Evolutionary conservation across 2,888 invertebrate species (phyloP).

Genomic region (Spialia ferax): DNA sequence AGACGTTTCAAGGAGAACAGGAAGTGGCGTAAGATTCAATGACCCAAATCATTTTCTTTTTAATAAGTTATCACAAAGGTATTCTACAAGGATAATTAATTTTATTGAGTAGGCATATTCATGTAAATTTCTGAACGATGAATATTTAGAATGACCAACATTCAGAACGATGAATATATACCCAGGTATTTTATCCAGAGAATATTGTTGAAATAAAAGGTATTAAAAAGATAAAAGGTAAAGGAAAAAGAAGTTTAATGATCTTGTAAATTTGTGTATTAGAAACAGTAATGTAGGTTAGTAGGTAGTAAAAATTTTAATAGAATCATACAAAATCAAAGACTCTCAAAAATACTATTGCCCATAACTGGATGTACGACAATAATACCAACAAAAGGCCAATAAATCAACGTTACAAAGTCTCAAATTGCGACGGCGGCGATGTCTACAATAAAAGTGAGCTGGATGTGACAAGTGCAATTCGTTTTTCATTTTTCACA

Average conservation of each 20-base stretch:
- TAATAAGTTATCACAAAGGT: neutral
- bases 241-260: neutral
- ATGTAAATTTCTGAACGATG: neutral
- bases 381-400: slow-evolving; percentile 20
- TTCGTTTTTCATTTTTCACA: slow-evolving; percentile 82
- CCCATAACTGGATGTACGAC: neutral
- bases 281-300: no score
- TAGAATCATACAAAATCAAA: neutral
- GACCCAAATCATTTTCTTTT: slow-evolving; percentile 1
- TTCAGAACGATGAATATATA: no score
- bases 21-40: slow-evolving; percentile 16
- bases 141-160: neutral
- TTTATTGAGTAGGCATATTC: neutral
- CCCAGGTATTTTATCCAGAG: no score
- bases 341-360: neutral
- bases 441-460: slow-evolving; percentile 63
- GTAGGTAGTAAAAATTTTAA: no score
- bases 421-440: slow-evolving; percentile 40
- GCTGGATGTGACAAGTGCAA: slow-evolving; percentile 75
- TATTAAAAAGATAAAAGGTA: neutral
- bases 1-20: slow-evolving; percentile 16
- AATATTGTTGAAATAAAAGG: neutral
- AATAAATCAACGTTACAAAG: slow-evolving; percentile 29
- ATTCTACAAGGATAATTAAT: slow-evolving; percentile 6
- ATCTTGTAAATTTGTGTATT: no score